Percentiles rank a stretch among this genome's conserved stretches.
phyloP scores from a whole-genome alignment of 2,888 invertebrate genomes.

The Drosophila helvetica region DNA sequence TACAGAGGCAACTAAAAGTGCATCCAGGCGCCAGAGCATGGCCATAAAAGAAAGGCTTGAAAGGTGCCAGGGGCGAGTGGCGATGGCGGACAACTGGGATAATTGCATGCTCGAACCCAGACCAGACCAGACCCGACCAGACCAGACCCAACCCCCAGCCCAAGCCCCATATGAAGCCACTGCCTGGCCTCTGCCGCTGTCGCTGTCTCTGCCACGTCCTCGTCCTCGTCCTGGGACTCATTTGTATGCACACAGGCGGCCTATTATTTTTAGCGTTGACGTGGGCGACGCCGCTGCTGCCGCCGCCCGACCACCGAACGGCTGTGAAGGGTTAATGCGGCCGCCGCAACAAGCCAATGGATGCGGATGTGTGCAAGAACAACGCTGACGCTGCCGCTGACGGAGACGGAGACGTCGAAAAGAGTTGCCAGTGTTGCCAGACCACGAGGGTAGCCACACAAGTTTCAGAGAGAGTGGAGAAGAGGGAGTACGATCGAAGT shows the following conservation, averaged over 20 bases:
- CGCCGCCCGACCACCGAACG: conserved; percentile 24
- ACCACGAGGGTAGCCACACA: neutral
- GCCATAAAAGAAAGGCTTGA: conserved; percentile 29
- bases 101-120: conserved; percentile 58
- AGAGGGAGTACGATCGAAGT: neutral
- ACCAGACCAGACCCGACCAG: conserved; percentile 2
- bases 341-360: conserved; percentile 45
- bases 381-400: neutral
- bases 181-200: neutral
- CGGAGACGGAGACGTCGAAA: conserved; percentile 6
- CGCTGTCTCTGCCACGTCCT: neutral
- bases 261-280: conserved; percentile 71
- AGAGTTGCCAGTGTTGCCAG: neutral
- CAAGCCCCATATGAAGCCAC: neutral
- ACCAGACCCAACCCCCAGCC: neutral
- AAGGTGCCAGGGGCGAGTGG: neutral
- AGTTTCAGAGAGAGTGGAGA: neutral
- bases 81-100: conserved; percentile 46
- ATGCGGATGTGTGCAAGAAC: conserved; percentile 27
- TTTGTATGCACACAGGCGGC: conserved; percentile 75
- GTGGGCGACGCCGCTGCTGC: conserved; percentile 42
- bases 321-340: conserved; percentile 46
- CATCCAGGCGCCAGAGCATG: conserved; percentile 33
- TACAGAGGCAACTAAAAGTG: neutral
- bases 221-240: conserved; percentile 56